Percentiles rank a stretch among this genome's conserved stretches.
phyloP scores from a whole-genome alignment of 2,797 vertebrate genomes.

The Petrocephalus sullivani region DNA sequence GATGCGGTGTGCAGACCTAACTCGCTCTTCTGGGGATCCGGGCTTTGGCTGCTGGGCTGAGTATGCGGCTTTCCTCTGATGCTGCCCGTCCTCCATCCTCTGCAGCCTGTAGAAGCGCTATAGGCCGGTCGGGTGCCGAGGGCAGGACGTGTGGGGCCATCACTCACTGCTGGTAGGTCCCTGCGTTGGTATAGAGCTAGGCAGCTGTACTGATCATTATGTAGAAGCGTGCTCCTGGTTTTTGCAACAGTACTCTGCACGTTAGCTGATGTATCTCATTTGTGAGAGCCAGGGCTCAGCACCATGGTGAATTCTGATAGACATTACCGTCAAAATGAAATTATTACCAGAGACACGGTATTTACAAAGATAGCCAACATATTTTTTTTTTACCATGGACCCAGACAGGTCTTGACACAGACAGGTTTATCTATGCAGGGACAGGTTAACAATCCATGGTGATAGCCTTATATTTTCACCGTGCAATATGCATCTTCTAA shows the following conservation, averaged over 20 bases:
- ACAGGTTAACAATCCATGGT: background rate
- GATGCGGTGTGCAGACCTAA: background rate
- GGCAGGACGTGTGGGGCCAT: background rate
- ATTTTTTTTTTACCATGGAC: background rate
- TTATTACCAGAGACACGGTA: background rate
- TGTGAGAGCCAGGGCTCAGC: background rate
- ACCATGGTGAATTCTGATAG: background rate
- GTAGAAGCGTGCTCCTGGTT: background rate
- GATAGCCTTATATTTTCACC: background rate
- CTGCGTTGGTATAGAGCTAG: background rate
- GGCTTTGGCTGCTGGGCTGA: background rate
- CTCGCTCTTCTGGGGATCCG: background rate
- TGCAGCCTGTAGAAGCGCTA: background rate
- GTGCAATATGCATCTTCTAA: background rate
- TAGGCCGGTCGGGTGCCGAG: background rate
- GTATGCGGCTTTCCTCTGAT: background rate
- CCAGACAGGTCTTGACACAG: background rate
- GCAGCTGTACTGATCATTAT: background rate
- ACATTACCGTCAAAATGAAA: background rate
- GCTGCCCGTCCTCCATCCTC: background rate
- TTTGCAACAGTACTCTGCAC: background rate
- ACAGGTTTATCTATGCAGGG: background rate
- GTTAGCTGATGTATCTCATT: background rate
- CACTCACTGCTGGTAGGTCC: slow-evolving; percentile 11
- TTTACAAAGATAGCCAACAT: background rate